Conservation (phyloP, 2,113 vertebrate species). For the Piaya cayana region DNA sequence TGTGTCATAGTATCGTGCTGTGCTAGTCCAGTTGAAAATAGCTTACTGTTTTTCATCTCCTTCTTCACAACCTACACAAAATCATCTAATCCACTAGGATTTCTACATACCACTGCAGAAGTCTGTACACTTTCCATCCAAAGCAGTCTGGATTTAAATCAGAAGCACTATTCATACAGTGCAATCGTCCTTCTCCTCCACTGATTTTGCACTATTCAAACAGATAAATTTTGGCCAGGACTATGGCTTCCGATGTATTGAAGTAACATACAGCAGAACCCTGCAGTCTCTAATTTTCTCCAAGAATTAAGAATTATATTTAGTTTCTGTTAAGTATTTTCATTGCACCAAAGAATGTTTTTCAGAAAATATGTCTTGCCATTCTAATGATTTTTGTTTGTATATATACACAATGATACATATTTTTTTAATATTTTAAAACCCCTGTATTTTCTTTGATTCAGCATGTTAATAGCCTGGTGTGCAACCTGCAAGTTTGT, state of each 20-base stretch:
- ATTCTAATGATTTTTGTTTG: not conserved
- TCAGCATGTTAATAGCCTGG: not conserved
- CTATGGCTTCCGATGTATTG: not conserved
- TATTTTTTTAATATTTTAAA: not conserved
- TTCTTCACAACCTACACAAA: not conserved
- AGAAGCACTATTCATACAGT: not conserved
- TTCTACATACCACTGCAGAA: not conserved
- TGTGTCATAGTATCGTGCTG: not conserved
- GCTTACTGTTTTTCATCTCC: not conserved
- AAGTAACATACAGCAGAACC: not conserved
- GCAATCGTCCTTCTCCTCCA: not conserved
- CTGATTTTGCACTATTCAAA: not conserved
- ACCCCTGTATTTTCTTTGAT: not conserved
- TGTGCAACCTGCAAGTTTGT: not conserved
- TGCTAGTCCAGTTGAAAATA: conserved; percentile 26
- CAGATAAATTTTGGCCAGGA: not conserved
- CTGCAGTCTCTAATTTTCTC: not conserved
- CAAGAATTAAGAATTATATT: not conserved
- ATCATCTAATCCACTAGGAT: not conserved
- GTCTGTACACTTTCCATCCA: not conserved
- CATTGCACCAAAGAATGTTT: not conserved
- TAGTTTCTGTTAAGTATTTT: not conserved
- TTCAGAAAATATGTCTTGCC: not conserved
- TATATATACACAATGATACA: too few relatives aligned
- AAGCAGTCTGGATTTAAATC: not conserved